Evolutionary conservation across 2,113 vertebrate genomes (phyloP).

Genomic region (Crotalus viridis): DNA sequence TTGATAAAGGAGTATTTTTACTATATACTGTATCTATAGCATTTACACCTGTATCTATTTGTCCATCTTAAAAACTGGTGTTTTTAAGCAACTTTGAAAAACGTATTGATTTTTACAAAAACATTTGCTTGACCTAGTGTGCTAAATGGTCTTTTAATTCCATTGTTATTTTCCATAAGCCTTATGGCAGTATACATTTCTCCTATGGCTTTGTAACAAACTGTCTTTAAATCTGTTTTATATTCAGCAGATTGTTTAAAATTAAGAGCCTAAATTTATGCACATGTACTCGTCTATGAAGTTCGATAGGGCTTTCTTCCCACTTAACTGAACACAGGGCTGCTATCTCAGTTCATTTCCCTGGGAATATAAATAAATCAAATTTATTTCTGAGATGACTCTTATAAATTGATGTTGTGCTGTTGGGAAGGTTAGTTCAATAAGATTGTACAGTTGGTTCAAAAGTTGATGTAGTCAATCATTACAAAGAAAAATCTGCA

Average conservation of each 20-base stretch:
- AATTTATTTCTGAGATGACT: background rate
- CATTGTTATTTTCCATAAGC: background rate
- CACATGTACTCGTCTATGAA: background rate
- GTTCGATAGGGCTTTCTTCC: background rate
- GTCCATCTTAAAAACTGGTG: background rate
- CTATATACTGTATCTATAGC: background rate
- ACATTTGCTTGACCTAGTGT: background rate
- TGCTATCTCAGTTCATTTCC: background rate
- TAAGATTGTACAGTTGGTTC: background rate
- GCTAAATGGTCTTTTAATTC: background rate
- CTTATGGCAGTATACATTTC: slow-evolving; percentile 11
- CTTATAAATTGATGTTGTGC: background rate
- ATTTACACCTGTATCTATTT: background rate
- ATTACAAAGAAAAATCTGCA: background rate
- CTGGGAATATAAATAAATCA: background rate
- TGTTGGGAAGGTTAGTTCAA: background rate
- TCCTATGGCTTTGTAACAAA: background rate
- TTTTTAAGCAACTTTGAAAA: background rate
- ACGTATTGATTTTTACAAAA: background rate
- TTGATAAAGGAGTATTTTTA: background rate
- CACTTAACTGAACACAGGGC: background rate
- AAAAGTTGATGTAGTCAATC: fast-evolving
- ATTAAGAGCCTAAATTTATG: slow-evolving; percentile 5
- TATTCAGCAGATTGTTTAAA: slow-evolving; percentile 23
- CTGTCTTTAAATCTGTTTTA: slow-evolving; percentile 32